Evolutionary conservation across 2,797 vertebrate genomes (phyloP).

Genomic region (Pelodytes ibericus): DNA sequence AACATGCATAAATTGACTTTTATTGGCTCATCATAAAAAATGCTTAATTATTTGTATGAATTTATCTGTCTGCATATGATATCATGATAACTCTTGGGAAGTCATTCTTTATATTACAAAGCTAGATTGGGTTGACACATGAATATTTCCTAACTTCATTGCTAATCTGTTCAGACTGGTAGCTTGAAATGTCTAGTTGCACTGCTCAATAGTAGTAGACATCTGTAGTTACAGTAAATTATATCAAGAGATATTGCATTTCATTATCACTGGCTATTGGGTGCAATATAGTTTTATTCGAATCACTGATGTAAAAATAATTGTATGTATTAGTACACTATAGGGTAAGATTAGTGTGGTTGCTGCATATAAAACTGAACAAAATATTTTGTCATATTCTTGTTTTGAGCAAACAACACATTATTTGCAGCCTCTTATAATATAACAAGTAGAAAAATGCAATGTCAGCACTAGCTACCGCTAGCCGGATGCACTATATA

Average conservation of each 20-base stretch:
- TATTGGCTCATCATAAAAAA: conserved; percentile 31
- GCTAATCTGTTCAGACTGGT: conserved; percentile 23
- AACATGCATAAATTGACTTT: conserved; percentile 28
- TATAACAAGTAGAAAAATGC: conserved; percentile 39
- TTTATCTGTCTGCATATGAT: conserved; percentile 17
- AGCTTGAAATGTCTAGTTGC: conserved; percentile 37
- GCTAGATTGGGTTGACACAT: conserved; percentile 30
- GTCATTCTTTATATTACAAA: conserved; percentile 25
- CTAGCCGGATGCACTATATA: no score
- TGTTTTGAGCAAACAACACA: conserved; percentile 34
- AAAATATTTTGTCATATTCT: conserved; percentile 23
- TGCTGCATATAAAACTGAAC: conserved; percentile 8
- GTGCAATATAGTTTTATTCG: conserved; percentile 21
- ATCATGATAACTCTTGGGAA: conserved; percentile 25
- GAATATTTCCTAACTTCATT: conserved; percentile 25
- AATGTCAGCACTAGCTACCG: conserved; percentile 23
- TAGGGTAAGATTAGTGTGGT: conserved; percentile 1
- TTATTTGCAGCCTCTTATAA: conserved; percentile 34
- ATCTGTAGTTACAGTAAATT: conserved; percentile 20
- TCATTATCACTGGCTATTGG: conserved; percentile 42
- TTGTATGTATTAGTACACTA: conserved; percentile 13
- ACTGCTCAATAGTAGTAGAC: conserved; percentile 27
- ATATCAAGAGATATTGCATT: conserved; percentile 25
- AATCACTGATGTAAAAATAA: conserved; percentile 4
- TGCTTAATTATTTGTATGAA: conserved; percentile 39